Base-by-base conservation (phyloP, 2,888 invertebrate species). In the Apodemia zela region DNA sequence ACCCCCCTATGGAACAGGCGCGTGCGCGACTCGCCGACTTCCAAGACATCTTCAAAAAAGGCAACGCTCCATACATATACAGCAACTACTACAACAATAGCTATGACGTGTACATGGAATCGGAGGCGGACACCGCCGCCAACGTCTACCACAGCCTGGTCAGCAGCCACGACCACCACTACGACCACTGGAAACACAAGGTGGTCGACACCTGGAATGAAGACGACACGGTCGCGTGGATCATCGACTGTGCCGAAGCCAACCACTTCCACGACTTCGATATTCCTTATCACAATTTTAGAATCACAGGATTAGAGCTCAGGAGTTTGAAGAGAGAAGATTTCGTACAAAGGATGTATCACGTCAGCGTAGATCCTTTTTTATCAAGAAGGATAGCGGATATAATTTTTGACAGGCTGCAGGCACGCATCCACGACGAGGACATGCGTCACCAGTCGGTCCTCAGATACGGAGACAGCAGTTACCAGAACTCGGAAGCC, bases 201-300 rank as follows among this genome's bases (percentile, higher is more conserved):
- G 82, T 86, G 58, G 82, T 93, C 45, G 77, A 79, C 67, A 85
- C 91, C 17, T 94, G 94, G 94, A 91, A 78, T 68, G 89, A 91
- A 64, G 90, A 91, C 15, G 94, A 94, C 75, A 92, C 93, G 51
- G 84, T 92, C 63, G 87, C 92, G 67, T 94, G 94, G 94, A 75
- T 93, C 64, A 76, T 87, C 63, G 88, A 90, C 66, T 83, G 86
- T 47, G 84, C 85, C 49, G 80, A 83, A 7, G 72, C 76, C 66
- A 74, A 84, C 72, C 87, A 88, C 47, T 80, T 80, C 73, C 81
- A 81, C 71, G 88, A 89, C 69, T 84, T 81, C 65, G 87, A 90
- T 60, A 77, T 93, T 29, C 86, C 91, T 3, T 85, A 84, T 68
- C 83, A 85, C 71, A 88, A 89, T 69, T 92, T 93, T 74, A 79